phyloP scores from a whole-genome alignment of 1,140 invertebrate species.

The Cydia pomonella region DNA sequence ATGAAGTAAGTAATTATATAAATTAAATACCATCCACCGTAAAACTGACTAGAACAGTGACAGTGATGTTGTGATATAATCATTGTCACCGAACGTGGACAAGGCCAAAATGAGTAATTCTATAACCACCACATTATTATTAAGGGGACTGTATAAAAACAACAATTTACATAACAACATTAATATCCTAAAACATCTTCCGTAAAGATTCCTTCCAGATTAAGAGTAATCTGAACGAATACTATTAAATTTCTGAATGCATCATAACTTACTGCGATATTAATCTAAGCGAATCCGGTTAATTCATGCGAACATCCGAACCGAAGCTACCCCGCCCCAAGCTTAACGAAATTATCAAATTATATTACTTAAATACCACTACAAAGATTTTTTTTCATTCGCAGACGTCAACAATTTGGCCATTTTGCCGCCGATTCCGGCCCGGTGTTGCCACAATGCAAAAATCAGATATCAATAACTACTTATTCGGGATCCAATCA shows the following conservation, averaged over 20 bases:
- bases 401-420: conserved; percentile 76
- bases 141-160: background rate
- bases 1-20: no score
- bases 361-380: conserved; percentile 48
- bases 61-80: no score
- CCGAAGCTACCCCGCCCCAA: conserved; percentile 41
- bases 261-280: conserved; percentile 29
- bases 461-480: conserved; percentile 70
- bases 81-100: no score
- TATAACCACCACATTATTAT: background rate
- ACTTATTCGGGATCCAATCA: conserved; percentile 67
- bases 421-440: conserved; percentile 60
- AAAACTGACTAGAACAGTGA: no score
- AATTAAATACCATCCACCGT: no score
- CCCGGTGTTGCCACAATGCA: conserved; percentile 55
- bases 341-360: conserved; percentile 55
- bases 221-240: background rate
- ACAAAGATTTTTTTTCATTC: conserved; percentile 44
- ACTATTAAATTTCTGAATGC: conserved; percentile 21
- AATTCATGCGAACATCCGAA: conserved; percentile 55
- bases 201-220: conserved; percentile 10
- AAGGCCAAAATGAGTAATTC: background rate
- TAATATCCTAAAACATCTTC: background rate
- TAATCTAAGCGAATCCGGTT: conserved; percentile 40
- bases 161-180: background rate